Evolutionary conservation across 1,140 invertebrate genomes (phyloP), one percentile per base, ranked within the genome.

Genomic region (Coelopa frigida): DNA sequence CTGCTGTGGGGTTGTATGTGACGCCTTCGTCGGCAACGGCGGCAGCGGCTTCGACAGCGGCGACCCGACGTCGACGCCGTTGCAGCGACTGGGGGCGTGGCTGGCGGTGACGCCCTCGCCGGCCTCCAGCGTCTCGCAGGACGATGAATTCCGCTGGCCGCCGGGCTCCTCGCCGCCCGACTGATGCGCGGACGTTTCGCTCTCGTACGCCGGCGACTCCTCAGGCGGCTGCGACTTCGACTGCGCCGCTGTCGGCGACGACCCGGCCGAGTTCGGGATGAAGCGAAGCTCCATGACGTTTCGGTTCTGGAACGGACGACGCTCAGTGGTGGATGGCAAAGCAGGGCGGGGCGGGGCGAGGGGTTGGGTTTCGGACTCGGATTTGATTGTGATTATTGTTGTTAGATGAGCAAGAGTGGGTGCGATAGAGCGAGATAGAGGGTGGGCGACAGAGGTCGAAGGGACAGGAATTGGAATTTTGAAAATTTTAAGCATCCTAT

Each of bases 211-310:
- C 21, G 41, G 22, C 32, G 12, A 35, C 29, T 48, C 18, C 20
- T 27, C n/a, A 15, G 3, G 23, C 36, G 15, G 17, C 15, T 45
- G 44, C 14, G 18, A 22, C 22, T 37, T n/a, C n/a, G n/a, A n/a
- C n/a, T 5, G 24, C 26, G 31, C 14, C 41, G 29, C 20, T 50
- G 52, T 42, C 49, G 41, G 18, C 46, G 12, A 23, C 32, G 40
- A 5, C 18, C n/a, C 14, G 14, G 20, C 10, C 14, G 15, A 35
- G 43, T 40, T 50, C 29, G 29, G 62, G 54, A 68, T 48, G 41
- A 68, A 68, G 23, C 65, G 65, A 37, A 68, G 59, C 61, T 68
- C 65, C 65, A 68, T 68, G 15, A 68, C 65, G 40, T 68, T 68
- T 46, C 65, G 65, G 56, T 68, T 68, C 65, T 68, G 60, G 45